These are phyloP conservation scores for Drosophila peninsularis DNA, from an alignment of 2,888 invertebrate species.

Conservation along the genomic window DNA sequence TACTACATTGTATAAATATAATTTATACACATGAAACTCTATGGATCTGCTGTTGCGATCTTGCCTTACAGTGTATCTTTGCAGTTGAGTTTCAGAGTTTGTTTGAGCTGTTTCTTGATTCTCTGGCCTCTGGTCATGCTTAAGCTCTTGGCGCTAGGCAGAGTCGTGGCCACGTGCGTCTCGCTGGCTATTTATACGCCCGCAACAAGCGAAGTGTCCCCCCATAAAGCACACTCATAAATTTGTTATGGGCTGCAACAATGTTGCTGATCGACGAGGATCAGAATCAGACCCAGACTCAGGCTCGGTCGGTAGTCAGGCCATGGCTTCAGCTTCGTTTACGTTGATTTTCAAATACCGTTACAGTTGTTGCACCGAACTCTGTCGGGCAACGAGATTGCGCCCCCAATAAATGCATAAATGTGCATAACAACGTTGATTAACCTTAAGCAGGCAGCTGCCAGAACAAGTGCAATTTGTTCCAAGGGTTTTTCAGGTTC, in stretches of 20 bases:
- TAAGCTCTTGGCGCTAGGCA: constrained; percentile 47
- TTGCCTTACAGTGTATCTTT: neutral
- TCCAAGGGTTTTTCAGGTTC: neutral
- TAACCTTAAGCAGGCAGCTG: constrained; percentile 56
- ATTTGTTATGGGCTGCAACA: constrained; percentile 64
- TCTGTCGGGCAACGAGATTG: constrained; percentile 61
- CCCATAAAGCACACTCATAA: constrained; percentile 59
- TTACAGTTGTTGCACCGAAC: constrained; percentile 41
- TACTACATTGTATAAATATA: too few relatives aligned
- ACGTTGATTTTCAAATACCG: constrained; percentile 41
- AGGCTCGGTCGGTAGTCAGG: neutral
- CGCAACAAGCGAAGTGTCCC: constrained; percentile 41
- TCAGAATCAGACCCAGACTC: neutral
- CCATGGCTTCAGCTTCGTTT: neutral
- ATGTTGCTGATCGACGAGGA: constrained; percentile 44
- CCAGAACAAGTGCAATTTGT: constrained; percentile 31
- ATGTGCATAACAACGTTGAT: constrained; percentile 52
- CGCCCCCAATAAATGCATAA: constrained; percentile 61
- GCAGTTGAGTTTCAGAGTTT: neutral
- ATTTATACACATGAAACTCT: too few relatives aligned
- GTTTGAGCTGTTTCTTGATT: neutral
- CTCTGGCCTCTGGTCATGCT: neutral
- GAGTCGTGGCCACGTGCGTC: constrained; percentile 27
- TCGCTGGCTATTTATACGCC: constrained; percentile 40
- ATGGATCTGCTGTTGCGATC: too few relatives aligned